phyloP scores from a whole-genome alignment of 2,797 vertebrate species.

The Vultur gryphus region DNA sequence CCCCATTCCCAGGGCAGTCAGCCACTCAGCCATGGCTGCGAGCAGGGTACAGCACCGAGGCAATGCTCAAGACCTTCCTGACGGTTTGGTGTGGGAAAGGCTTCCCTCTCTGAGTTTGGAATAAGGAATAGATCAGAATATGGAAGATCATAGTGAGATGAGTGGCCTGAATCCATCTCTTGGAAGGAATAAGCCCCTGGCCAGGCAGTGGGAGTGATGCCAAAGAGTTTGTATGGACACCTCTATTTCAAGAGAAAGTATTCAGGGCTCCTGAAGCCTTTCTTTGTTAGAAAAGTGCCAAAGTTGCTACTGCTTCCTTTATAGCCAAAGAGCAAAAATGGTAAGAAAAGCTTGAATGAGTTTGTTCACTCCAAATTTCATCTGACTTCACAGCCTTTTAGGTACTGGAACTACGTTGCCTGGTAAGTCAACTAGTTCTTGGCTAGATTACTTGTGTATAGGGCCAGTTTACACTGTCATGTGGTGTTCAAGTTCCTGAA shows the following conservation, averaged over 20 bases:
- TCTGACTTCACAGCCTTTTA: not conserved
- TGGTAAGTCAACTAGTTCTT: not conserved
- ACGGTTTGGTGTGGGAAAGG: not conserved
- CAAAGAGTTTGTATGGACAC: not conserved
- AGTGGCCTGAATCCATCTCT: not conserved
- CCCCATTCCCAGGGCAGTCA: not conserved
- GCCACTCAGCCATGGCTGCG: not conserved
- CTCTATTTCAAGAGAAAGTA: not conserved
- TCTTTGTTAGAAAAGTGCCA: not conserved
- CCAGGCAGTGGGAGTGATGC: not conserved
- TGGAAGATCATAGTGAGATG: not conserved
- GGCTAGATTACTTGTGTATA: not conserved
- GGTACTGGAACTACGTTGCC: accelerated
- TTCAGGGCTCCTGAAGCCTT: not conserved
- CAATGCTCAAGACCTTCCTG: not conserved
- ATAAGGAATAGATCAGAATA: not conserved
- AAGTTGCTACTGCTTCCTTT: not conserved
- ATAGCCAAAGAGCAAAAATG: not conserved
- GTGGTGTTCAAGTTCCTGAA: not conserved
- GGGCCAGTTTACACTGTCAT: not conserved
- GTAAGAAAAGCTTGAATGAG: not conserved
- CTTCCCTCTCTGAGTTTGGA: not conserved
- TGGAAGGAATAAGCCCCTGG: not conserved
- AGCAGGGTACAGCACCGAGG: not conserved
- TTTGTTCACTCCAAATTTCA: not conserved